Evolutionary conservation across 2,797 vertebrate species (phyloP), one percentile per base, ranked within the genome.

Genomic region (Petrocephalus sullivani): DNA sequence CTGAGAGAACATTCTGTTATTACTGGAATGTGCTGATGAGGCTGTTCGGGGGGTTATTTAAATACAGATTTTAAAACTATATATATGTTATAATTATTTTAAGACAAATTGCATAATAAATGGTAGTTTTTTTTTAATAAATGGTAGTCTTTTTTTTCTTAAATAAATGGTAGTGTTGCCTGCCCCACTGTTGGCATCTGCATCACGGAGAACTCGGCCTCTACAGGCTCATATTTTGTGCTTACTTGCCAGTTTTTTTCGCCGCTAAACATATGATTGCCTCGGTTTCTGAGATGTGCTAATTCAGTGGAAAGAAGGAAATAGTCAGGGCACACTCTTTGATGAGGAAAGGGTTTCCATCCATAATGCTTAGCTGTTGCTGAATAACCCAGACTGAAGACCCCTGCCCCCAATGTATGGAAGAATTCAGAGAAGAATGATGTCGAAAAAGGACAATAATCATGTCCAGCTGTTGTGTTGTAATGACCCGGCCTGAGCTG

Each of bases 361-460:
- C 75, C 28, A n/a, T 46, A 41, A 46, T 81, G 71, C 41, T 12
- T 49, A 49, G n/a, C 41, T n/a, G 37, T 49, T 81, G 16, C 33
- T 49, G 49, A 46, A 81, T 49, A 81, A 81, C 41, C 8, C 33
- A 49, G 75, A 81, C 75, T 81, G 41, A 81, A 81, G 37, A 19
- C 37, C 75, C 75, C 28, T 3, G 10, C 57, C 28, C 33, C 28
- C 37, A 19, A 49, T 21, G 41, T 81, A 16, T 78, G 46, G 75
- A n/a, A 46, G 3, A 78, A 78, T 78, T 78, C 75, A 81, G 75
- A 81, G 41, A 41, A 81, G 19, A 81, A 81, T 81, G 75, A 81
- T 81, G 75, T 21, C n/a, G 14, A 49, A 49, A 81, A 81, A 81
- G 37, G 37, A 37, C 14, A 16, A 71, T 71, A 37, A 71, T 37